Conservation (phyloP, 2,888 invertebrate species). For the Hybos culiciformis region DNA sequence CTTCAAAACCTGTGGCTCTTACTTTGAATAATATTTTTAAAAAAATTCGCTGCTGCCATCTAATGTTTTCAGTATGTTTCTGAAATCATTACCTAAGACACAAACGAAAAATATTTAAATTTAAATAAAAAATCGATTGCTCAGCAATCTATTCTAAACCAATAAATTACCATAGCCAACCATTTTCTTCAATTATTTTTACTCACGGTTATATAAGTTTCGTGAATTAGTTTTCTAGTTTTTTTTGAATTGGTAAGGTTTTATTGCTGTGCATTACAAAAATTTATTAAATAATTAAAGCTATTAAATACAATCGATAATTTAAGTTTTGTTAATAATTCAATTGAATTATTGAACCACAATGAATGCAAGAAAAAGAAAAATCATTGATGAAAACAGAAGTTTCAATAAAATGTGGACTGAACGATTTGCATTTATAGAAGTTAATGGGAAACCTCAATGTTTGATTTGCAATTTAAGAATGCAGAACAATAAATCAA, state of each 20-base stretch:
- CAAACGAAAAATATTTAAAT: neutral
- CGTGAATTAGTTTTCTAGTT: neutral
- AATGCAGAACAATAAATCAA: neutral
- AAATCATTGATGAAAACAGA: neutral
- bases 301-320: neutral
- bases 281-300: neutral
- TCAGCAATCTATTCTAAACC: neutral
- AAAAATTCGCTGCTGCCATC: neutral
- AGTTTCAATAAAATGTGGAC: neutral
- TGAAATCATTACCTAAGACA: neutral
- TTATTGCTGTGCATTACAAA: neutral
- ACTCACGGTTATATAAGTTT: neutral
- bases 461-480: neutral
- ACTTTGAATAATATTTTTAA: neutral
- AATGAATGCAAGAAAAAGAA: neutral
- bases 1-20: neutral
- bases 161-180: neutral
- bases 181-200: neutral
- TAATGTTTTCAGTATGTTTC: neutral
- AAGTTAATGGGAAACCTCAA: neutral
- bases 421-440: neutral
- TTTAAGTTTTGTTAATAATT: neutral
- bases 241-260: neutral
- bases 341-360: neutral
- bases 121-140: neutral